Evolutionary conservation across 2,113 vertebrate species (phyloP).

Genomic region (Amazona vittata): DNA sequence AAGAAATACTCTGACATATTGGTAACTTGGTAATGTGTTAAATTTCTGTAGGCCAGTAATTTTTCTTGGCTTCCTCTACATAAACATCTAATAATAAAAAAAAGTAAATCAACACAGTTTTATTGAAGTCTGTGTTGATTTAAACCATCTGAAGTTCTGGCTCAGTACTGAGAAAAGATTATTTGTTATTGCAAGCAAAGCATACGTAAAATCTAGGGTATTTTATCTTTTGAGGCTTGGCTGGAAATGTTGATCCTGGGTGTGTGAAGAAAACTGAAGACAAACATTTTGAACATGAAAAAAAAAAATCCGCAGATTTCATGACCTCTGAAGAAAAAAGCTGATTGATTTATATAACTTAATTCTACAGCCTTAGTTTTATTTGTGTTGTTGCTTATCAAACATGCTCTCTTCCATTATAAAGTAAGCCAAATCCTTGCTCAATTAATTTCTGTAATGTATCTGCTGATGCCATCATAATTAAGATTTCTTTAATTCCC

Average conservation of each 20-base stretch:
- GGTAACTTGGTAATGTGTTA: constrained; percentile 41
- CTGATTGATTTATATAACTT: background rate
- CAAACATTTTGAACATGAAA: background rate
- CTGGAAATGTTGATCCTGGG: constrained; percentile 33
- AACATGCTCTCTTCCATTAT: background rate
- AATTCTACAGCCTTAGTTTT: background rate
- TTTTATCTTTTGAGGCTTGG: constrained; percentile 38
- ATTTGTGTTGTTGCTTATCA: background rate
- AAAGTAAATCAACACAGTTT: constrained; percentile 36
- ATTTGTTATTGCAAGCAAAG: constrained; percentile 54
- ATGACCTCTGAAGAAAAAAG: background rate
- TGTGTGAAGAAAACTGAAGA: background rate
- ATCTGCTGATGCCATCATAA: background rate
- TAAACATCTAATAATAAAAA: constrained; percentile 51
- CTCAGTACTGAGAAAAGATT: constrained; percentile 11
- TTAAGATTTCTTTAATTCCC: background rate
- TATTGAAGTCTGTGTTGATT: constrained; percentile 64
- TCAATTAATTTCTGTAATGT: background rate
- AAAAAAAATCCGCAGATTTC: background rate
- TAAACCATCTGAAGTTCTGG: constrained; percentile 54
- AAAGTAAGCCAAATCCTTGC: background rate
- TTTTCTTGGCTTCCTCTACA: constrained; percentile 43
- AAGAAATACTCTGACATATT: constrained; percentile 38
- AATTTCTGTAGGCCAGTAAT: constrained; percentile 24
- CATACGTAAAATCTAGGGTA: constrained; percentile 17